Percentiles rank a stretch among this genome's conserved stretches.
phyloP scores from a whole-genome alignment of 2,113 vertebrate genomes.

The Laticauda colubrina region DNA sequence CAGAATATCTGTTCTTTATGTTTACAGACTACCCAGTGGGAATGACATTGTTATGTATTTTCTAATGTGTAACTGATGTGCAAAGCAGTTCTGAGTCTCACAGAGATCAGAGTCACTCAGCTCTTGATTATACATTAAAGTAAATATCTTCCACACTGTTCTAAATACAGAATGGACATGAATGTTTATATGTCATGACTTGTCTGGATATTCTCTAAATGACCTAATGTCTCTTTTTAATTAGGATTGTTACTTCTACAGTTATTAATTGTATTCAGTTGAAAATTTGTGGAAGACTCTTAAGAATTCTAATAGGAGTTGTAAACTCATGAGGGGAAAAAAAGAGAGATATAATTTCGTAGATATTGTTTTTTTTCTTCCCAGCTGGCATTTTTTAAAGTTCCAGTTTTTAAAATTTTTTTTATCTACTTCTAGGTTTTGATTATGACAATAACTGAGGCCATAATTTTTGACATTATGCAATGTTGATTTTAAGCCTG shows the following conservation, averaged over 20 bases:
- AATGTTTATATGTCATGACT: not conserved
- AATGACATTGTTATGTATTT: not conserved
- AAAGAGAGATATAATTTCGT: not conserved
- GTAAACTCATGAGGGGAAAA: not conserved
- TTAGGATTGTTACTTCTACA: not conserved
- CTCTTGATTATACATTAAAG: not conserved
- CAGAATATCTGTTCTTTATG: not conserved
- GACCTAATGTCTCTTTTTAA: not conserved
- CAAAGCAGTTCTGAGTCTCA: not conserved
- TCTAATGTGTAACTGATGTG: not conserved
- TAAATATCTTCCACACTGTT: not conserved
- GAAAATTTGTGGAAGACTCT: not conserved
- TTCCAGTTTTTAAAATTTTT: not conserved
- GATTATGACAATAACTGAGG: not conserved
- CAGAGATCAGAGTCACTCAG: not conserved
- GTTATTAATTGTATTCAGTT: not conserved
- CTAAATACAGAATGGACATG: not conserved
- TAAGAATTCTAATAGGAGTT: not conserved
- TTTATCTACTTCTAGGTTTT: not conserved
- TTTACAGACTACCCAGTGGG: not conserved
- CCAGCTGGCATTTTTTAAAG: not conserved
- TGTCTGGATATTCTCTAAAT: conserved; percentile 14
- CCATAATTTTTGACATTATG: not conserved
- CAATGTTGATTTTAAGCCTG: too few species aligned
- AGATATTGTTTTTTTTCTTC: not conserved